phyloP scores from a whole-genome alignment of 1,140 invertebrate genomes.

The Drosophila setifemur region DNA sequence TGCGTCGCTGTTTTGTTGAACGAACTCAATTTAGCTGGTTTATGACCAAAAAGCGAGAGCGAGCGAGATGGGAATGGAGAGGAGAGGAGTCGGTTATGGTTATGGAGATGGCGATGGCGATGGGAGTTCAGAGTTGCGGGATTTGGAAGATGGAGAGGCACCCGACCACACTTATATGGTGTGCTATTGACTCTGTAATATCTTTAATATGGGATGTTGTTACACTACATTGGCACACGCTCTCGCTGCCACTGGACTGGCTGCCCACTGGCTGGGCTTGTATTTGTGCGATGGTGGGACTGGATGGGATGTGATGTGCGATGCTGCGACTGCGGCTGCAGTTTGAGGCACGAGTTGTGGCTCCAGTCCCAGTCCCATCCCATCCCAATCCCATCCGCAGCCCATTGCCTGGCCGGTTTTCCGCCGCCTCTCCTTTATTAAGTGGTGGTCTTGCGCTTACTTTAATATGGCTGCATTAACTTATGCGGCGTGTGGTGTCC shows the following conservation, averaged over 20 bases:
- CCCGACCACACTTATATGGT: conserved; percentile 70
- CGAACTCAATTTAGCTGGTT: conserved; percentile 79
- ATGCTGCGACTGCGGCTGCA: background rate
- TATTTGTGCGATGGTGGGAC: background rate
- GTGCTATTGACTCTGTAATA: conserved; percentile 80
- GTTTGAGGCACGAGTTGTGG: conserved; percentile 25
- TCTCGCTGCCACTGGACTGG: conserved; percentile 75
- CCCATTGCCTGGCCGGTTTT: conserved; percentile 40
- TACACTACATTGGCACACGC: conserved; percentile 82
- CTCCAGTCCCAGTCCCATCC: conserved; percentile 1
- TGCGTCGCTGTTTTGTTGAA: conserved; percentile 74
- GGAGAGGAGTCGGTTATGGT: conserved; percentile 6
- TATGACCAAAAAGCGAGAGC: conserved; percentile 48
- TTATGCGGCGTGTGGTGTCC: conserved; percentile 49
- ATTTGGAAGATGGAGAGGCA: conserved; percentile 24
- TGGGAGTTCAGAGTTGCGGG: background rate
- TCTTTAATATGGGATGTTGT: conserved; percentile 81
- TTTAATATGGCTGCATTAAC: conserved; percentile 74
- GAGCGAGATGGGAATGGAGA: conserved; percentile 4
- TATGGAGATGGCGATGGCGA: conserved; percentile 2
- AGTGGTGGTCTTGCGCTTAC: conserved; percentile 66
- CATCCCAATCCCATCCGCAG: conserved; percentile 17
- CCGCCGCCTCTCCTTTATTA: conserved; percentile 49
- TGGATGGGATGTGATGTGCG: background rate
- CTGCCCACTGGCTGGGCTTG: conserved; percentile 41